A percentile compares a stretch with the other conserved stretches of the same genome.
Evolutionary conservation across 1,140 invertebrate genomes (phyloP).

Genomic region (Copidosoma floridanum): DNA sequence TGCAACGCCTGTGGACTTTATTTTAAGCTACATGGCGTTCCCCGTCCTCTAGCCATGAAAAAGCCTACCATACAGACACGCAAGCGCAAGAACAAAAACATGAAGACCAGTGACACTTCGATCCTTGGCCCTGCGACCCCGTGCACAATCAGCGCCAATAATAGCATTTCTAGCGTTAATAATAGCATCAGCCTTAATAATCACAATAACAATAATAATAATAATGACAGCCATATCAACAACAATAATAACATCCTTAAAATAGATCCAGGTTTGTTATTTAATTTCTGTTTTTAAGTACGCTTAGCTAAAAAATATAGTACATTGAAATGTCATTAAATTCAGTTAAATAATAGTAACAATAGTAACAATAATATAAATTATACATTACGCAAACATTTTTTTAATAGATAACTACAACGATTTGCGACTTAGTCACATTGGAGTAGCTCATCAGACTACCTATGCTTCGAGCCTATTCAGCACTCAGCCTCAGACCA

Average conservation of each 20-base stretch:
- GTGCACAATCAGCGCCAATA: slow-evolving; percentile 35
- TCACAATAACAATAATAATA: too few relatives aligned
- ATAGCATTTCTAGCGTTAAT: slow-evolving; percentile 41
- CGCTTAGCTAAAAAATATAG: too few relatives aligned
- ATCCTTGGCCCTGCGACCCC: slow-evolving; percentile 19
- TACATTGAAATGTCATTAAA: not conserved
- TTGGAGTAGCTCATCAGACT: slow-evolving; percentile 31
- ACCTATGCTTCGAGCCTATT: slow-evolving; percentile 34
- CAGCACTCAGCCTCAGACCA: slow-evolving; percentile 25
- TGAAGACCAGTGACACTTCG: slow-evolving; percentile 46
- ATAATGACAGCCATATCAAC: too few relatives aligned
- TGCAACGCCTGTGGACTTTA: slow-evolving; percentile 95
- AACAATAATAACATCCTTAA: slow-evolving; percentile 39
- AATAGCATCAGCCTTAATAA: slow-evolving; percentile 23
- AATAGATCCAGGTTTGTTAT: slow-evolving; percentile 38
- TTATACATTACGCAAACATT: not conserved
- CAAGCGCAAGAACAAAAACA: slow-evolving; percentile 85
- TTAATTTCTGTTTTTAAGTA: too few relatives aligned
- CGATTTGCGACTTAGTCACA: slow-evolving; percentile 43
- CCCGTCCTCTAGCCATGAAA: slow-evolving; percentile 88
- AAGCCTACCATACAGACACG: slow-evolving; percentile 93
- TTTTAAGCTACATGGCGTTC: slow-evolving; percentile 86
- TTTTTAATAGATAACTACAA: slow-evolving; percentile 43
- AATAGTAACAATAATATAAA: not conserved
- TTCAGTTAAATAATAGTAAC: not conserved